Evolutionary conservation across 2,888 invertebrate genomes (phyloP), one percentile per base, ranked within the genome.

Genomic region (Caenorhabditis sp.): DNA sequence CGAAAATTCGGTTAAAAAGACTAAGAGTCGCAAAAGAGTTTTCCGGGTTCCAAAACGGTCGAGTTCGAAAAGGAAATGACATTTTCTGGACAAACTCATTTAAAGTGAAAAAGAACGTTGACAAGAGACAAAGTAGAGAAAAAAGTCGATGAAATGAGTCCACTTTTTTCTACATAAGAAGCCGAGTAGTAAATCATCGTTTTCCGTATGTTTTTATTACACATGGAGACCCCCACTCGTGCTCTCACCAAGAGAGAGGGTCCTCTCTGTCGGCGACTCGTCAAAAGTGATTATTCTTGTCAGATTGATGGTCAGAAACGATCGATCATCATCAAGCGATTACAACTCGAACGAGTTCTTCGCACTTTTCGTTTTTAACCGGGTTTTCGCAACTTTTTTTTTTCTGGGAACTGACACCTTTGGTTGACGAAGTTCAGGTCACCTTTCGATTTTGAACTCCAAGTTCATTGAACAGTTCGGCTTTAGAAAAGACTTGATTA

Each of bases 261-360:
- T 63, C 63, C n/a, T 44, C 47, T 24, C 22, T 16, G 59, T 59
- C 72, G 61, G 61, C 49, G 63, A 41, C 72, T 58, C 63, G 76
- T 68, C 76, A 76, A 68, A 44, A 76, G 76, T 76, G 76, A 76
- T 76, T 76, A 76, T 68, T 68, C 75, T 51, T 76, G 76, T 76
- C 76, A 76, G 76, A 76, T 76, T 61, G 68, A 68, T 68, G 68
- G 68, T 54, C 47, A 59, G 22, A 28, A 31, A 38, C 76, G 68
- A 76, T 76, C 76, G 76, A 76, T 76, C 76, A 76, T 68, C 58
- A 59, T 38, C 38, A 38, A 38, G 31, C 38, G 10, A 35, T 10
- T 35, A 68, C 49, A 26, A 66, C 38, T 24, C 49, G 63, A 66
- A 47, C 75, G 58, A 54, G 68, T 54, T 51, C 54, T 68, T 68